Conservation (phyloP, 2,113 vertebrate species). For the Muscicapa adusta region DNA sequence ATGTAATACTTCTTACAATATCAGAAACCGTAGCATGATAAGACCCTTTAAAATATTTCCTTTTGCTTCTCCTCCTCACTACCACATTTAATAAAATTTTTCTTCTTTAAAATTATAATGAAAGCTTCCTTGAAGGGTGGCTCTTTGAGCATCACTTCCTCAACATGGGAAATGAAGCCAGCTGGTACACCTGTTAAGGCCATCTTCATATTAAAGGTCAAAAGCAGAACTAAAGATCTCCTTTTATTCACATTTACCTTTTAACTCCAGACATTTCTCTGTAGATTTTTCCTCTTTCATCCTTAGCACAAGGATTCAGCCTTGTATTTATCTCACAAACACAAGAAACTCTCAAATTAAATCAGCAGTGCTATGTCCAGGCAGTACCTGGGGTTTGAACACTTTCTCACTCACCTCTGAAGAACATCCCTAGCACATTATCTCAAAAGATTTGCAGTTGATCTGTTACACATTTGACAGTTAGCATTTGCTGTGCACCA, state of each 20-base stretch:
- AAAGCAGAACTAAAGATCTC: background rate
- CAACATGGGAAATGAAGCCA: background rate
- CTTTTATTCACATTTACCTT: background rate
- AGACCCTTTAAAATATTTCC: background rate
- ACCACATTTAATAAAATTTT: background rate
- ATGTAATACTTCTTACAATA: background rate
- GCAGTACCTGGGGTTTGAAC: background rate
- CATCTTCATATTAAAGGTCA: background rate
- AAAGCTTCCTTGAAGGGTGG: background rate
- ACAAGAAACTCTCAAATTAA: background rate
- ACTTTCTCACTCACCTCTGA: background rate
- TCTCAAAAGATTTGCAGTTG: background rate
- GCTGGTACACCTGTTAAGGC: background rate
- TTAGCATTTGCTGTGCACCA: background rate
- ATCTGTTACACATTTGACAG: background rate
- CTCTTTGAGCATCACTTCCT: background rate
- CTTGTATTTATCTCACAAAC: background rate
- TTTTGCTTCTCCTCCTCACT: background rate
- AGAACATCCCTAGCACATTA: background rate
- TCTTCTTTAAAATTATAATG: background rate
- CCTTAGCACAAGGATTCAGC: background rate
- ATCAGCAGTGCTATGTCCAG: background rate
- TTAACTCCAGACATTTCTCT: background rate
- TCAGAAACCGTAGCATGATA: background rate
- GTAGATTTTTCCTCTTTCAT: background rate